Evolutionary conservation across 2,113 vertebrate species (phyloP), one percentile per base, ranked within the genome.

Genomic region (Tauraco erythrolophus): DNA sequence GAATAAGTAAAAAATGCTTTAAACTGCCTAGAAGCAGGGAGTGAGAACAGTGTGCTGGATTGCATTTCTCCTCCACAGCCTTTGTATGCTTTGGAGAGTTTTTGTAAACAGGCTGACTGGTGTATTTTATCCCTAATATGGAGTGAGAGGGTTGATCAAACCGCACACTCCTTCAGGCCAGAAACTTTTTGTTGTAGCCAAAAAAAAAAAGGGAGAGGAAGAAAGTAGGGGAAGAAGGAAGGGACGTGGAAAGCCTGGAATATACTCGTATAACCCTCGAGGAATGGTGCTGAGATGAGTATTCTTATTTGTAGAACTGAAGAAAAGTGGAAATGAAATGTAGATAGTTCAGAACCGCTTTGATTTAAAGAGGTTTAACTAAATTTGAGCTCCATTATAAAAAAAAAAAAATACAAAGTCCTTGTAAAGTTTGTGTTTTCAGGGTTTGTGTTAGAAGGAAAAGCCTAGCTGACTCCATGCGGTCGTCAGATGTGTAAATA

Each of bases 21-120:
- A 35, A 62, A 43, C 41, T 11, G 11, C 31, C 21, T 84, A 31
- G 80, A 89, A 89, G 89, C 75, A 88, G 84, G 64, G 94, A 95
- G 85, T 75, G 92, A 74, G 88, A 94, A 61, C 79, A 94, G 83
- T 41, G 74, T 54, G 78, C 72, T 93, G 96, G 94, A 75, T 78
- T 94, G 80, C 71, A 31, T 95, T 98, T 97, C 95, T 97, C 58
- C 53, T 97, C 82, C 77, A n/a, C 74, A 84, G 95, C 71, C 74
- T 97, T 84, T 97, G 91, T 94, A 72, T 75, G 88, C 45, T 58
- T 96, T 96, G 95, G 96, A 96, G 88, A 95, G 93, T 74, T 96
- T 96, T 94, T 98, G 94, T 91, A 95, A 96, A 95, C 90, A 94
- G 89, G 83, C 66, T 11, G 51, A 77, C 79, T 95, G 89, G 33